Conservation (phyloP, 1,140 invertebrate genomes). For the Drosophila jambulina region DNA sequence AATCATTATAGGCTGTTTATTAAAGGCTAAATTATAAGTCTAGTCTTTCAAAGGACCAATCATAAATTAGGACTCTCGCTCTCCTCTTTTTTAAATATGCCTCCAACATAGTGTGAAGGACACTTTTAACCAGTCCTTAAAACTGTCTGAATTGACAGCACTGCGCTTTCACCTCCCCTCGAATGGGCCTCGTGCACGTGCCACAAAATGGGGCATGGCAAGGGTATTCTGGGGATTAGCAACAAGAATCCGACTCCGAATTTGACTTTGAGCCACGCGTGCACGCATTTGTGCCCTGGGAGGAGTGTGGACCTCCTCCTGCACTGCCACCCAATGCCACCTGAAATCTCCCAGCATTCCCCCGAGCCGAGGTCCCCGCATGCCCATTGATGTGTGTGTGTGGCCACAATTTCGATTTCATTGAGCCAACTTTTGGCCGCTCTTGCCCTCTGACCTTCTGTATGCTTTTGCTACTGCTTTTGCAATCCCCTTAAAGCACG, state of each 20-base stretch:
- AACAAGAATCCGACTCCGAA: slow-evolving; percentile 11
- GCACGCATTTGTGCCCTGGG: slow-evolving; percentile 24
- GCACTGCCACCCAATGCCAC: not conserved
- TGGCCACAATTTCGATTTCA: slow-evolving; percentile 51
- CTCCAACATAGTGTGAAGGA: no score
- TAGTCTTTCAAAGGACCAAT: not conserved
- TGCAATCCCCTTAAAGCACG: not conserved
- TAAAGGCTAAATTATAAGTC: not conserved
- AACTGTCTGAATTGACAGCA: slow-evolving; percentile 3
- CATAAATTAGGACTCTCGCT: not conserved
- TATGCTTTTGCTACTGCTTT: no score
- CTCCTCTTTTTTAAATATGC: no score
- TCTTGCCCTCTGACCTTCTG: slow-evolving; percentile 2
- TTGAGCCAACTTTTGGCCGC: slow-evolving; percentile 27
- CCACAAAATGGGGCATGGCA: slow-evolving; percentile 6
- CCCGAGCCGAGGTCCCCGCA: not conserved
- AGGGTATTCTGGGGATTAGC: slow-evolving; percentile 3
- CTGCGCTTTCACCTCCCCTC: not conserved
- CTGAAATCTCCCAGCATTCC: not conserved
- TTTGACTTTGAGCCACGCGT: slow-evolving; percentile 19
- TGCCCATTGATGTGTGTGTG: slow-evolving; percentile 26
- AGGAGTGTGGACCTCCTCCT: not conserved
- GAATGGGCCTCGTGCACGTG: slow-evolving; percentile 38
- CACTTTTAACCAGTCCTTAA: not conserved
- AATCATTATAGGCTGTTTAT: not conserved